These are phyloP conservation scores for Syrphus vitripennis DNA, from an alignment of 2,888 invertebrate genomes.

Conservation along the genomic window DNA sequence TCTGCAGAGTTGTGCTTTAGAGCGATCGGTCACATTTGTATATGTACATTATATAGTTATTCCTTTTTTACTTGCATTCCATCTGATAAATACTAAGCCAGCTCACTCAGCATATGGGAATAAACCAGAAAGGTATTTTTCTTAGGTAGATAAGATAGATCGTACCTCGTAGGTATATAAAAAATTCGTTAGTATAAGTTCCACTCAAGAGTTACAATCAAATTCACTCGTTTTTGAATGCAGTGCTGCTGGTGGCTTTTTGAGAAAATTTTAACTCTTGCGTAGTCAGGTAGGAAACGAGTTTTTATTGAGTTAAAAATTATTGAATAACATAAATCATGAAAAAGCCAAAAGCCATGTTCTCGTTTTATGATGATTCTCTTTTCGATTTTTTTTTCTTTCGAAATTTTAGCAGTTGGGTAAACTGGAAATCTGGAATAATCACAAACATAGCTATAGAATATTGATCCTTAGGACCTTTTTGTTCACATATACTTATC, in stretches of 20 bases:
- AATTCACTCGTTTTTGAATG: constrained; percentile 8
- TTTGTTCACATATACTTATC: too few species aligned
- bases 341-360: too few species aligned
- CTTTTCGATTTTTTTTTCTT: too few species aligned
- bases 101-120: background rate
- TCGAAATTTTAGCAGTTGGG: too few species aligned
- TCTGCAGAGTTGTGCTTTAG: background rate
- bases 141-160: background rate
- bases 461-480: too few species aligned
- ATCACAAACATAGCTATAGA: too few species aligned
- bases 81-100: background rate
- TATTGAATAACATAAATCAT: constrained; percentile 44
- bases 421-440: too few species aligned
- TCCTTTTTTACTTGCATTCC: background rate
- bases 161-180: background rate
- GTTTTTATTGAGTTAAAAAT: constrained; percentile 40
- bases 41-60: constrained; percentile 1
- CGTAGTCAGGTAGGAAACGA: constrained; percentile 61
- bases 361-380: too few species aligned
- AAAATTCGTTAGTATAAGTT: background rate
- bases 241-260: background rate
- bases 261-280: constrained; percentile 21
- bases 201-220: constrained; percentile 41
- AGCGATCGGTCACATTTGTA: background rate
- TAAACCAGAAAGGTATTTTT: background rate